Evolutionary conservation across 2,888 invertebrate genomes (phyloP), one percentile per base, ranked within the genome.

Genomic region (Sussaba pulchella): DNA sequence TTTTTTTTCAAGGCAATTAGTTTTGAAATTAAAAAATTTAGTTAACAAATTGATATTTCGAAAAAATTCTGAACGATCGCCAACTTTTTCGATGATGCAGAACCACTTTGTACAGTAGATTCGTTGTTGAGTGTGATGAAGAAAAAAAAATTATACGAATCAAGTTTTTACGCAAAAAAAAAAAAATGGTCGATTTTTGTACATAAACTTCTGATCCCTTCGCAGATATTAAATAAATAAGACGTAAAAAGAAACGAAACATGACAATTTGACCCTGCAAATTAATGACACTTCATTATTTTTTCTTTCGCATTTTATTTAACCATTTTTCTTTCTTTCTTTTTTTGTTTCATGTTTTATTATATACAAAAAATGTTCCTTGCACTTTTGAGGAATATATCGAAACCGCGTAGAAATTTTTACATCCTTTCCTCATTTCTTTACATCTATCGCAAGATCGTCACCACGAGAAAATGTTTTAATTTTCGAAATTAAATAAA

Each of bases 151-250:
- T 31, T 26, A 8, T 14, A 26, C 10, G 12, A 31, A 0, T 14
- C 14, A n/a, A 52, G 14, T 61, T 75, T 74, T 24, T 67, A 61
- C 45, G 61, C n/a, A n/a, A n/a, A 80, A 66, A 17, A 71, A 61
- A 66, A 31, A 74, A 70, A 52, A 75, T 79, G 47, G 39, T 71
- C 74, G 64, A 70, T 70, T 63, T 74, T 80, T 71, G 79, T 80
- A 80, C 75, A 80, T 61, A 39, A 66, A 71, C 14, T 24, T 31
- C 47, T 17, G 66, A 80, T 67, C 45, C 61, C 75, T 70, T 74
- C 36, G 52, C 43, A 79, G 31, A 50, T 50, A 66, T 43, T 45
- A 71, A 10, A 72, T 66, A 52, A 52, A 61, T 72, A 52, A 79
- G 19, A 59, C 47, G 24, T 39, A 41, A 19, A 21, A 19, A 66